phyloP scores from a whole-genome alignment of 23 tunicate genomes.

The Trididemnum miniatum region DNA sequence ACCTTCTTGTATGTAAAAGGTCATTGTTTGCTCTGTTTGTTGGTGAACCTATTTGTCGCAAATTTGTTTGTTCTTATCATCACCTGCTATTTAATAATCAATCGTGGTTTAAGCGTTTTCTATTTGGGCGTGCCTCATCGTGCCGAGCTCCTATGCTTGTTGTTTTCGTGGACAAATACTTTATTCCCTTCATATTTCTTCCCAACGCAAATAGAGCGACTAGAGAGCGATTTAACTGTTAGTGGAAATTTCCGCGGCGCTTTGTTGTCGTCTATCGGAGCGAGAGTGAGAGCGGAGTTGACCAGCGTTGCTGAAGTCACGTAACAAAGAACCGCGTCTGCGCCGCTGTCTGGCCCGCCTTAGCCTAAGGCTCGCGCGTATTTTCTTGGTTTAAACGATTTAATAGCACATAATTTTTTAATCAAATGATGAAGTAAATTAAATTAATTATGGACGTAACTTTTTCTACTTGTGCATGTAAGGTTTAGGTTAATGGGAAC shows the following conservation, averaged over 20 bases:
- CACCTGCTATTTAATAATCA: not conserved
- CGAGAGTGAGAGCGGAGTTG: not conserved
- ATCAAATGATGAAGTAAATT: too few relatives aligned
- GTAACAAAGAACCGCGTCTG: not conserved
- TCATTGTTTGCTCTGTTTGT: not conserved
- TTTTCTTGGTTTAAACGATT: too few relatives aligned
- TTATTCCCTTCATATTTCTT: too few relatives aligned
- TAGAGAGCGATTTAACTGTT: not conserved
- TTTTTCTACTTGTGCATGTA: too few relatives aligned
- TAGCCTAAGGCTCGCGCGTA: not conserved
- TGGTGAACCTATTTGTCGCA: not conserved
- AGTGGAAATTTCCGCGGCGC: not conserved
- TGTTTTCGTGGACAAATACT: too few relatives aligned
- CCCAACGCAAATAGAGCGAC: too few relatives aligned
- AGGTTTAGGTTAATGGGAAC: too few relatives aligned
- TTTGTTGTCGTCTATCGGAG: not conserved
- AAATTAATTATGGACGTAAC: too few relatives aligned
- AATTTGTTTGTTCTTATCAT: too few relatives aligned
- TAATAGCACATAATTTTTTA: too few relatives aligned
- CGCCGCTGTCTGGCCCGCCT: constrained; percentile 1
- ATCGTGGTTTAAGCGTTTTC: not conserved
- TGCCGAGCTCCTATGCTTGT: not conserved
- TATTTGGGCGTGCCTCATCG: not conserved
- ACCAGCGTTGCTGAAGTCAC: not conserved
- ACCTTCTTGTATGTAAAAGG: not conserved